These are phyloP conservation scores for Cricetomys ansorgei DNA, from an alignment of 2,113 vertebrate species.

Conservation along the genomic window DNA sequence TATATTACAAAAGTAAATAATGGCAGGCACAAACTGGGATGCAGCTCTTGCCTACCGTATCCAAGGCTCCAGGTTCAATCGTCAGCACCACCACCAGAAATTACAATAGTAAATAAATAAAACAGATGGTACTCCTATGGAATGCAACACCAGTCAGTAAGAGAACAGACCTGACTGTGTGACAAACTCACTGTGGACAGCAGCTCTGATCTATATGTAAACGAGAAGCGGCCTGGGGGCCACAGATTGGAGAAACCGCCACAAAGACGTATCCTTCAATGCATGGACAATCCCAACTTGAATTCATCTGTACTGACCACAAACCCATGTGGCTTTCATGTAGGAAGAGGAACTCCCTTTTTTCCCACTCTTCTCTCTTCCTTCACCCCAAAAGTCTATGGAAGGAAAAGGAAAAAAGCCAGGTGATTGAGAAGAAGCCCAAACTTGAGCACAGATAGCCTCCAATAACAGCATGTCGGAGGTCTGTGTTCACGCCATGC, in stretches of 20 bases:
- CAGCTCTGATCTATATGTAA: neutral
- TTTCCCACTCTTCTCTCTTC: neutral
- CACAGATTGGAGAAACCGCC: neutral
- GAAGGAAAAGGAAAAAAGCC: neutral
- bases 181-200: neutral
- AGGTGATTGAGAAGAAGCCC: neutral
- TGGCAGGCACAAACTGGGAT: too few relatives aligned
- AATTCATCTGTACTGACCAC: neutral
- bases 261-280: neutral
- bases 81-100: neutral
- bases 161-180: neutral
- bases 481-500: fast-evolving
- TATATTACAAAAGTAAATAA: too few relatives aligned
- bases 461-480: fast-evolving
- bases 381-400: neutral
- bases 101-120: neutral
- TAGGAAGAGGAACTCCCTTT: neutral
- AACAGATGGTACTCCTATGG: neutral
- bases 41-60: neutral
- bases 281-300: neutral
- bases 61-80: neutral
- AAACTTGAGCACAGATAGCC: neutral
- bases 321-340: neutral
- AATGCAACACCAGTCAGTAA: neutral
- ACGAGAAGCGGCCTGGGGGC: constrained; percentile 8